Percentiles rank a stretch among this genome's conserved stretches.
Conservation (phyloP, 2,113 vertebrate genomes). For the Colinus virginianus region DNA sequence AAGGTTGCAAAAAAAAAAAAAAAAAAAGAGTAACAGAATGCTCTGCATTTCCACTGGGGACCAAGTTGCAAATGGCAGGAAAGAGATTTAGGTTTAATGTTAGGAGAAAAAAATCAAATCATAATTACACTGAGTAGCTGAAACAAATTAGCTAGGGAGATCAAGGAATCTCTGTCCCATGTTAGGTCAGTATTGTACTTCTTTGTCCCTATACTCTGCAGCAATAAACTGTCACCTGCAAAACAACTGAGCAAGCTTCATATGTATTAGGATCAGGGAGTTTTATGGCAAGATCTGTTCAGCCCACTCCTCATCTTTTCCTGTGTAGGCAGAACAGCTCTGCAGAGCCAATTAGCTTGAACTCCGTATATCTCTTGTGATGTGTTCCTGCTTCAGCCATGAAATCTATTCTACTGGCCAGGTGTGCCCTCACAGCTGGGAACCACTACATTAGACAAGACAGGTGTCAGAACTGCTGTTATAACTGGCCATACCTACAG, state of each 20-base stretch:
- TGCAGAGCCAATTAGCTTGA: background rate
- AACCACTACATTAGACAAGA: background rate
- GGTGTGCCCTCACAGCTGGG: background rate
- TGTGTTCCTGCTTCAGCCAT: rapidly evolving
- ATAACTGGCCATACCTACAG: background rate
- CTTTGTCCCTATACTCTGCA: background rate
- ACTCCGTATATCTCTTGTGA: background rate
- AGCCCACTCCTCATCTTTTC: background rate
- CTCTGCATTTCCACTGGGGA: background rate
- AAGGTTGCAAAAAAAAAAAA: background rate
- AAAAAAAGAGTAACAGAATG: background rate
- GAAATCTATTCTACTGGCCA: background rate
- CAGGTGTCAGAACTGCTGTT: background rate
- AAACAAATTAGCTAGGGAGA: background rate
- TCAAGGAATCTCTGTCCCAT: background rate
- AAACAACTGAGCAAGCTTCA: background rate
- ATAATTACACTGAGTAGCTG: background rate
- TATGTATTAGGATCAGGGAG: background rate
- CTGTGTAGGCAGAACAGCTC: background rate
- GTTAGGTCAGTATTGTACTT: background rate
- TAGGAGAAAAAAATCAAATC: background rate
- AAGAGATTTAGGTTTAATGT: background rate
- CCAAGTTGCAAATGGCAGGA: background rate
- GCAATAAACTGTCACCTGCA: background rate
- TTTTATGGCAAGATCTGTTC: background rate